Percentiles rank a stretch among this genome's conserved stretches.
Conservation (phyloP, 2,797 vertebrate genomes). For the Manis crassicaudata region DNA sequence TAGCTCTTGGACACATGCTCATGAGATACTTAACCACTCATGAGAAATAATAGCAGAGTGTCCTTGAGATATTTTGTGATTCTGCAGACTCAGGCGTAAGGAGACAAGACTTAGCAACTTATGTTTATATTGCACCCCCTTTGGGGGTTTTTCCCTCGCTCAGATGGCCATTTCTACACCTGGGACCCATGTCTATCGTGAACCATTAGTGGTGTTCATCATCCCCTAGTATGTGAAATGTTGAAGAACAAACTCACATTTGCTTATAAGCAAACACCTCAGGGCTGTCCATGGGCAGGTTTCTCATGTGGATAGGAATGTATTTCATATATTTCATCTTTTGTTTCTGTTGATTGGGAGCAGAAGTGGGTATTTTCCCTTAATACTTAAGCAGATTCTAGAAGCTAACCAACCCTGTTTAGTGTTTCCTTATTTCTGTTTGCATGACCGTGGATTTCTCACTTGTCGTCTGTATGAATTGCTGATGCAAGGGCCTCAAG, state of each 20-base stretch:
- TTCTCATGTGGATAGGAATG: background rate
- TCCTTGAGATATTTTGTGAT: background rate
- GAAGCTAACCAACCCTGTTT: background rate
- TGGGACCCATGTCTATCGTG: too few species aligned
- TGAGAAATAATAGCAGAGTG: background rate
- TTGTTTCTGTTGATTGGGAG: background rate
- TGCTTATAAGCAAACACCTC: background rate
- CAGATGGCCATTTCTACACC: too few species aligned
- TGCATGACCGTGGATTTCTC: background rate
- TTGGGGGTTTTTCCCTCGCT: background rate
- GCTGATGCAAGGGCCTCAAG: too few species aligned
- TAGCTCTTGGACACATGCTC: background rate
- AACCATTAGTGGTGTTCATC: too few species aligned
- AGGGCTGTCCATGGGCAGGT: too few species aligned
- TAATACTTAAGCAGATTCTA: background rate
- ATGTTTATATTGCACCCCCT: background rate
- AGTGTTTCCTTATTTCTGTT: background rate
- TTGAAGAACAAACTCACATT: background rate
- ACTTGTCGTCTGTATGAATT: background rate
- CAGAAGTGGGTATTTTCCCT: background rate
- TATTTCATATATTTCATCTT: background rate
- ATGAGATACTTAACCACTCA: too few species aligned
- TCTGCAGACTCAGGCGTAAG: background rate
- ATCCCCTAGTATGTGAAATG: too few species aligned
- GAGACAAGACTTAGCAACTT: background rate